Conservation (phyloP, 2,888 invertebrate genomes). For the Latrodectus elegans region DNA sequence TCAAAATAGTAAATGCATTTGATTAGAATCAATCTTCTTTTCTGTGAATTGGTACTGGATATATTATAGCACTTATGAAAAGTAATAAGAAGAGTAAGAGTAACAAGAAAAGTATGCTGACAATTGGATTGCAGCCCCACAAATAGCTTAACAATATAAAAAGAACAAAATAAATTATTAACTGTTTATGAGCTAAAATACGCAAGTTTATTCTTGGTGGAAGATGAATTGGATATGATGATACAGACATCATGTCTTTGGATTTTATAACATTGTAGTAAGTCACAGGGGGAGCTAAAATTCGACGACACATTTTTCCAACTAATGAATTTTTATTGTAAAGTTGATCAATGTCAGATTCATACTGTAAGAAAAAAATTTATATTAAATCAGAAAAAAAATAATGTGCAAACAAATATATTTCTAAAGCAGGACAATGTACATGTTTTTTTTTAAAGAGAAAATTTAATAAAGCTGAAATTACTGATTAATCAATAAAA, state of each 20-base stretch:
- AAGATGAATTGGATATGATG: conserved; percentile 78
- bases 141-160: conserved; percentile 76
- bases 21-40: conserved; percentile 36
- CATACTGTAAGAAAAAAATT: conserved; percentile 79
- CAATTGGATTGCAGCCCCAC: conserved; percentile 63
- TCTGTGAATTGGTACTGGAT: conserved; percentile 27
- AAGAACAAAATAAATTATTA: conserved; percentile 78
- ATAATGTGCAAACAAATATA: neutral
- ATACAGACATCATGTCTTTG: conserved; percentile 78
- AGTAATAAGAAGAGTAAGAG: conserved; percentile 15
- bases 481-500: too few species aligned
- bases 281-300: conserved; percentile 80
- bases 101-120: conserved; percentile 47
- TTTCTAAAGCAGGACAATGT: neutral
- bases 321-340: conserved; percentile 81
- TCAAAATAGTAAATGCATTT: neutral
- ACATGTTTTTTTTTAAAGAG: neutral
- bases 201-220: conserved; percentile 83
- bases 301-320: conserved; percentile 81
- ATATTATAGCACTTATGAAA: conserved; percentile 34
- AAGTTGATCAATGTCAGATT: conserved; percentile 79
- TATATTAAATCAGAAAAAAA: neutral
- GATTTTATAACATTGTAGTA: conserved; percentile 80
- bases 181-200: conserved; percentile 80
- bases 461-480: neutral